Conservation (phyloP, 2,113 vertebrate genomes). For the Arvicanthis niloticus region DNA sequence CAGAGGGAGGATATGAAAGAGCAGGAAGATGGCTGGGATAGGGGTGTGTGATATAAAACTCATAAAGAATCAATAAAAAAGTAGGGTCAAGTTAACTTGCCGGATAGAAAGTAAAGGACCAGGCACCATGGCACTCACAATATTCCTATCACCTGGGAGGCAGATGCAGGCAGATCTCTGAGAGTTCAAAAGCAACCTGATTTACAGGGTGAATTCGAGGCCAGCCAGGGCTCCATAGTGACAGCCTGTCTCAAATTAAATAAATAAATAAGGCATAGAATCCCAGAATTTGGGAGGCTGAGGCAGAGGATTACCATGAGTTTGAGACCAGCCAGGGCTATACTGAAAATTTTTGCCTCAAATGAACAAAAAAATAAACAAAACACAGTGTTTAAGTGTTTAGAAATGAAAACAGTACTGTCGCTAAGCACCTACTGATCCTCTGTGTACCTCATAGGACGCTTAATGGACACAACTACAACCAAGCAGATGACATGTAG, state of each 20-base stretch:
- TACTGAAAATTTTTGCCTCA: background rate
- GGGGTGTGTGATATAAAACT: background rate
- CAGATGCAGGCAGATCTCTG: background rate
- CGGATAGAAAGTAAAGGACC: background rate
- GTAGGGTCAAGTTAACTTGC: background rate
- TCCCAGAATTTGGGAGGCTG: background rate
- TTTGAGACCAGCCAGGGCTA: background rate
- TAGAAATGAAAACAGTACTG: conserved; percentile 35
- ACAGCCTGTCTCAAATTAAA: background rate
- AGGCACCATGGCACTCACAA: background rate
- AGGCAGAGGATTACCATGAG: background rate
- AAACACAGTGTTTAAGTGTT: background rate
- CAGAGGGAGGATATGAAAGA: background rate
- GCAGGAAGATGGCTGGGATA: background rate
- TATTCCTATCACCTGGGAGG: background rate
- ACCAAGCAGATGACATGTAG: background rate
- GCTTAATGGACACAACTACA: conserved; percentile 38
- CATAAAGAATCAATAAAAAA: background rate
- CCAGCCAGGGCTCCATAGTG: background rate
- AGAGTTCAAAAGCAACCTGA: background rate
- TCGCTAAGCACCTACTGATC: background rate
- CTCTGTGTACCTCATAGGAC: background rate
- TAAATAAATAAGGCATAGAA: background rate
- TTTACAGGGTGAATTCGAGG: background rate
- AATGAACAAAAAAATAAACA: conserved; percentile 25